These are phyloP conservation scores for Neotoma lepida DNA, from an alignment of 2,113 vertebrate species.

Conservation along the genomic window DNA sequence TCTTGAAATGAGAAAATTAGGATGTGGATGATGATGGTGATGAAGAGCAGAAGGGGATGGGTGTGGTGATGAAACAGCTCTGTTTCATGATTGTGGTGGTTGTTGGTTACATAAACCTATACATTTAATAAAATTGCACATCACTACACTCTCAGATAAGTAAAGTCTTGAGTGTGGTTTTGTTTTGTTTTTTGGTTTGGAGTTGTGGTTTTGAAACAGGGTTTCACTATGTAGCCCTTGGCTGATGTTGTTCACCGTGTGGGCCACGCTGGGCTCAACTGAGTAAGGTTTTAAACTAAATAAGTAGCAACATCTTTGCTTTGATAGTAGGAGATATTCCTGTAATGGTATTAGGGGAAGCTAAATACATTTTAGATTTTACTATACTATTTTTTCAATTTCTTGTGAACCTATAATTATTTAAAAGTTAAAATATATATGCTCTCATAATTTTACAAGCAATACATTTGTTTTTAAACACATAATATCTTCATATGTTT, in stretches of 20 bases:
- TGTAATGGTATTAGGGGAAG: background rate
- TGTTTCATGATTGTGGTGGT: background rate
- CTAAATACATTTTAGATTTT: background rate
- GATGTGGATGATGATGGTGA: background rate
- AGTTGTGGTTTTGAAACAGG: background rate
- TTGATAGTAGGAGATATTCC: background rate
- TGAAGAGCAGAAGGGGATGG: background rate
- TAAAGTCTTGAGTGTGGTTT: background rate
- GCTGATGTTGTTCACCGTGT: background rate
- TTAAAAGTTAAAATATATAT: conserved; percentile 61
- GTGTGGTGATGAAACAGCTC: background rate
- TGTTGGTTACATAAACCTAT: background rate
- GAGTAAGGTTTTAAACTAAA: background rate
- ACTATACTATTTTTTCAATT: background rate
- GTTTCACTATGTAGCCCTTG: background rate
- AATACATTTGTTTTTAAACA: conserved; percentile 27
- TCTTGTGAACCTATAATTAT: background rate
- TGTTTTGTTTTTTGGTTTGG: background rate
- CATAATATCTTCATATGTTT: background rate
- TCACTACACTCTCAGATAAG: background rate
- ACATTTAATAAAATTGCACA: background rate
- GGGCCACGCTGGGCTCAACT: background rate
- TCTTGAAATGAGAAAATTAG: conserved; percentile 9
- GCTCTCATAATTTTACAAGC: background rate
- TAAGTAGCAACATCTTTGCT: background rate